Base-by-base conservation (phyloP, 2,888 invertebrate genomes). In the Caenorhabditis macrosperma region DNA sequence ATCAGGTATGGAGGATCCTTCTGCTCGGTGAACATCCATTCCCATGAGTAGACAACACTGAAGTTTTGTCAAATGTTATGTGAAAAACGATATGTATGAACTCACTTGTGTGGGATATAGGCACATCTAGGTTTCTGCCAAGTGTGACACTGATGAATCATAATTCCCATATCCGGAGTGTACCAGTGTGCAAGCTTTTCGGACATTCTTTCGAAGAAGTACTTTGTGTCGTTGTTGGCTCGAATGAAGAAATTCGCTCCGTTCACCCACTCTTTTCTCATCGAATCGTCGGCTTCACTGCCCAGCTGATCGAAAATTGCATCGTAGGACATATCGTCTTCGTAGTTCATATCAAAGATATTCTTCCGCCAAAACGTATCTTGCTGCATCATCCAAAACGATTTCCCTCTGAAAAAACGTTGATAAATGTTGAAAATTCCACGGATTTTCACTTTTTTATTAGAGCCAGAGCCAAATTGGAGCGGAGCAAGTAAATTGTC, bases 381-480 rank as follows among this genome's bases (percentile, higher is more conserved):
- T 55, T 90, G 90, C 68, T 90, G 90, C 90, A 90, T 90, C 90
- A 90, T 89, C 90, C 90, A 90, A 81, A 90, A 90, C 12, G 87
- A 87, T 71, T 88, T 88, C 38, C 89, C 89, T 33, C 84, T 81
- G 59, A 50, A 77, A 41, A 22, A 9, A n/a, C 12, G 26, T 20
- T 30, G 30, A 12, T 15, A 60, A n/a, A 9, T 24, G 6, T 4
- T 12, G 22, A 50, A 52, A 6, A 26, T 50, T 17, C 1, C 33
- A 28, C n/a, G n/a, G 12, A 28, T 38, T 52, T 67, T 55, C 59
- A 79, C 81, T 79, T 77, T 74, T 85, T 84, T 28, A 90, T 75
- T 26, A 90, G 80, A 17, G 85, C 83, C 17, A 89, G 61, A 0
- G 90, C 90, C 50, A 90, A 75, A 64, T 90, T 90, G 7, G 90